Evolutionary conservation across 2,797 vertebrate species (phyloP).

Genomic region (Nannoperca australis): DNA sequence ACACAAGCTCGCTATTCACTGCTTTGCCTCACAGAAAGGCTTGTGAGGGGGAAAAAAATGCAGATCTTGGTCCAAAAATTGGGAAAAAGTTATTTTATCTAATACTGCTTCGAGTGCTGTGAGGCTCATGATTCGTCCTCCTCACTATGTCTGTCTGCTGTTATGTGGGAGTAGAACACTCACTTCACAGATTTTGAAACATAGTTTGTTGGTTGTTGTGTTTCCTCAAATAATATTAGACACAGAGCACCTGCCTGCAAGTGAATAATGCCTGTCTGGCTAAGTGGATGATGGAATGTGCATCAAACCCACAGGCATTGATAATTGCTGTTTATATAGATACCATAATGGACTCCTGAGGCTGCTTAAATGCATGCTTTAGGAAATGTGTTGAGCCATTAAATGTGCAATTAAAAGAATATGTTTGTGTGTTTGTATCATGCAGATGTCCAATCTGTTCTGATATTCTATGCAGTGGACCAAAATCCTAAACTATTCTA

Average conservation of each 20-base stretch:
- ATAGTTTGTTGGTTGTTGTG: slow-evolving; percentile 40
- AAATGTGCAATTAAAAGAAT: neutral
- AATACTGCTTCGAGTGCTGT: slow-evolving; percentile 36
- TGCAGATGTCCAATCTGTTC: neutral
- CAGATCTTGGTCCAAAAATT: slow-evolving; percentile 45
- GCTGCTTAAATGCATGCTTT: neutral
- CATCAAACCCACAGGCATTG: neutral
- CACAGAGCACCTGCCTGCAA: slow-evolving; percentile 28
- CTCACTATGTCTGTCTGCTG: slow-evolving; percentile 40
- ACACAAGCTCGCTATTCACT: slow-evolving; percentile 16
- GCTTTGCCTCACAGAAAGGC: slow-evolving; percentile 23
- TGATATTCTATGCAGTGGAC: neutral
- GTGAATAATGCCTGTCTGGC: slow-evolving; percentile 27
- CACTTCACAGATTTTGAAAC: slow-evolving; percentile 56
- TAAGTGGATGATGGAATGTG: slow-evolving; percentile 31
- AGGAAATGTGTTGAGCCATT: neutral
- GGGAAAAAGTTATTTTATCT: slow-evolving; percentile 43
- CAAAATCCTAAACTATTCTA: neutral
- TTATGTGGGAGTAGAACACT: slow-evolving; percentile 45
- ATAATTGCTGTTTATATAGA: slow-evolving; percentile 26
- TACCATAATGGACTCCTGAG: neutral
- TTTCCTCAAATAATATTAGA: slow-evolving; percentile 16
- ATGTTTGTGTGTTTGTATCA: neutral
- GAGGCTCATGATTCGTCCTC: slow-evolving; percentile 53
- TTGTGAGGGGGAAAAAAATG: slow-evolving; percentile 3